Base-by-base conservation (phyloP, 2,797 vertebrate species). In the Basileuterus tristriatus region DNA sequence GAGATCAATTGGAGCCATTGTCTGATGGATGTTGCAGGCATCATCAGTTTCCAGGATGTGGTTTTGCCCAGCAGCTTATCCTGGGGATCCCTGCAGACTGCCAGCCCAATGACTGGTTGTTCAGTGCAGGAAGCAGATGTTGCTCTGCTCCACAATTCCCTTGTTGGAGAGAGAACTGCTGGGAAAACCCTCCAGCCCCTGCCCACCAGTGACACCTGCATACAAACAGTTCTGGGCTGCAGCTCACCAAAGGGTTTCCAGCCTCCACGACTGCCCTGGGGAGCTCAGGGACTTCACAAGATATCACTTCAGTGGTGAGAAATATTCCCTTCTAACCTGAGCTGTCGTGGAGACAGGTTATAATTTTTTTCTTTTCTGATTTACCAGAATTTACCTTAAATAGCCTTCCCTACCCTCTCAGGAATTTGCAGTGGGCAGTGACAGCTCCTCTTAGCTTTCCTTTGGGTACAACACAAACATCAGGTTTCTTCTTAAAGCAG, bases 141-240 rank as follows among this genome's bases (percentile, higher is more conserved):
- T 52, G 30, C 55, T 82, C 23, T 49, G 43, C 62, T 81, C 56
- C 50, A 41, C 36, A 70, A 3, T 59, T 47, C 49, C 56, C 44
- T 49, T 13, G 3, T 2, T 55, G 59, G 56, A 67, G 43, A 58
- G 27, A 47, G 5, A 11, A 7, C 32, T 49, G 37, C 18, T 55
- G 34, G 41, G 8, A 41, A 36, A 76, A 75, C 0, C 0, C 2
- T 2, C 44, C 37, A n/a, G 30, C 20, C 63, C 69, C 34, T 55
- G 12, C 67, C 60, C 0, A 0, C 14, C 63, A 29, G 36, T 9
- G 30, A 43, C 36, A 6, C 3, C 62, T 41, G 44, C 2, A 0
- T 21, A 49, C 15, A 2, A 1, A 37, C 18, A 71, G 15, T 12
- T 70, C 44, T 41, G 24, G 30, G 23, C n/a, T 83, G 44, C 52